Percentiles rank a stretch among this genome's conserved stretches.
phyloP scores from a whole-genome alignment of 2,113 vertebrate species.

The Pongo abelii region DNA sequence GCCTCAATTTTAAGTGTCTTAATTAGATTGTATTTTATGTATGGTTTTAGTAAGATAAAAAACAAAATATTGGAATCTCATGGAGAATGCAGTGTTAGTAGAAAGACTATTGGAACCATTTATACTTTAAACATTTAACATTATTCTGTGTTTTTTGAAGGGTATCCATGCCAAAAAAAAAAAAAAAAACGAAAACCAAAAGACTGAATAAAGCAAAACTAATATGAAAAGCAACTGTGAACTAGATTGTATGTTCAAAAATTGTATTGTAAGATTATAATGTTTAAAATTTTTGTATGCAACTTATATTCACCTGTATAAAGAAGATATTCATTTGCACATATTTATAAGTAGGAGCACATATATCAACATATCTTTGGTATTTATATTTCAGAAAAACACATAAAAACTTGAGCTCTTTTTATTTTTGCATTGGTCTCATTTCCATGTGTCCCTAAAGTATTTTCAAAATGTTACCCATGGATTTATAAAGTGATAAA shows the following conservation, averaged over 20 bases:
- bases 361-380: not conserved
- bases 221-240: not conserved
- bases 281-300: not conserved
- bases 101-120: not conserved
- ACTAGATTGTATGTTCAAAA: not conserved
- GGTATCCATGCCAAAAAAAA: not conserved
- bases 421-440: conserved; percentile 4
- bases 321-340: not conserved
- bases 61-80: not conserved
- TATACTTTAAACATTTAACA: conserved; percentile 2
- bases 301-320: conserved; percentile 7
- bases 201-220: not conserved
- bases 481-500: conserved; percentile 36
- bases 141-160: not conserved
- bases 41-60: not conserved
- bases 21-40: not conserved
- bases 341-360: not conserved
- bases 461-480: conserved; percentile 42
- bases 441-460: not conserved
- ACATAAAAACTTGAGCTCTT: not conserved
- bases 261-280: not conserved
- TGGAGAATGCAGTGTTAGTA: not conserved
- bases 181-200: too few species aligned
- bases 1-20: conserved; percentile 4
- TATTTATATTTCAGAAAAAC: conserved; percentile 32